Evolutionary conservation across 2,888 invertebrate genomes (phyloP).

Genomic region (Iselma pallidipennis): DNA sequence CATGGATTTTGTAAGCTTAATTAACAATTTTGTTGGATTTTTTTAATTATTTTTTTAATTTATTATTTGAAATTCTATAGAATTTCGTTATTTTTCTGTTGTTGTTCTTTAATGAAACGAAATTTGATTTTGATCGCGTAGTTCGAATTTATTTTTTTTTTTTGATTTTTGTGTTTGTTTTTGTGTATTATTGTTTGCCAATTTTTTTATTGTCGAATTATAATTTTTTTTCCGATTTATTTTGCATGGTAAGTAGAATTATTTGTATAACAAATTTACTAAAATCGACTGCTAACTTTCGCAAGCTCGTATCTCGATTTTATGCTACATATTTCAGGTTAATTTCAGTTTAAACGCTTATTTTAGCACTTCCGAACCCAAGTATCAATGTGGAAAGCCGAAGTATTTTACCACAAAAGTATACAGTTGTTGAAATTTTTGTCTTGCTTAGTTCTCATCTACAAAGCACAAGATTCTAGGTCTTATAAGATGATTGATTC

Average conservation of each 20-base stretch:
- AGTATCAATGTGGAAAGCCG: too few relatives aligned
- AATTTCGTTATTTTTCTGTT: slow-evolving; percentile 17
- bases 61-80: background rate
- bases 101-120: slow-evolving; percentile 14
- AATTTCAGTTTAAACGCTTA: too few relatives aligned
- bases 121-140: slow-evolving; percentile 23
- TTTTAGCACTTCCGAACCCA: too few relatives aligned
- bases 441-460: too few relatives aligned
- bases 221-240: slow-evolving; percentile 26
- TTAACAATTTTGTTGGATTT: slow-evolving; percentile 4
- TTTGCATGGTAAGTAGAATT: slow-evolving; percentile 53
- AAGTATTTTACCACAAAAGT: too few relatives aligned
- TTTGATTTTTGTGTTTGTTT: slow-evolving; percentile 7
- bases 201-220: slow-evolving; percentile 20
- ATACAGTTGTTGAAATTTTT: too few relatives aligned
- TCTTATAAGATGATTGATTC: too few relatives aligned
- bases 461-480: too few relatives aligned
- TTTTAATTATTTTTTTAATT: slow-evolving; percentile 6
- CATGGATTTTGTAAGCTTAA: slow-evolving; percentile 9
- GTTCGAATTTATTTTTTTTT: slow-evolving; percentile 21
- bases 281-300: too few relatives aligned
- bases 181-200: slow-evolving; percentile 20
- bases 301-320: too few relatives aligned
- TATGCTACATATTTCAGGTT: too few relatives aligned
- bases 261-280: slow-evolving; percentile 16